phyloP scores from a whole-genome alignment of 2,113 vertebrate genomes.

The Thunnus thynnus region DNA sequence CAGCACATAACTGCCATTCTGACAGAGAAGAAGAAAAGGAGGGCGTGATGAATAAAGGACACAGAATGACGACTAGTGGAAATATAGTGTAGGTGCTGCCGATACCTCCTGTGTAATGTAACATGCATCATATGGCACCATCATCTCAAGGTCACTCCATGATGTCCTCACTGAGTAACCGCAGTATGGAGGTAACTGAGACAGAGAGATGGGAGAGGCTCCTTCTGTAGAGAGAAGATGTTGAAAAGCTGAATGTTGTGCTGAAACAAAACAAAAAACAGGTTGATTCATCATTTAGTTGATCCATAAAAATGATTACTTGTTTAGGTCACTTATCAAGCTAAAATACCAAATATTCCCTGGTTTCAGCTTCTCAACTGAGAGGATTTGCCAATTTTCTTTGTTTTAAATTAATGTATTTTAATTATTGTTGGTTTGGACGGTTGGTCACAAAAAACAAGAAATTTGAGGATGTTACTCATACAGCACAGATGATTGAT shows the following conservation, averaged over 20 bases:
- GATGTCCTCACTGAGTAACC: conserved; percentile 74
- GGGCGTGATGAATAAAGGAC: background rate
- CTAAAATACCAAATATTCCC: background rate
- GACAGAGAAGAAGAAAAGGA: conserved; percentile 1
- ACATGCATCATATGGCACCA: conserved; percentile 80
- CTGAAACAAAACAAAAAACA: background rate
- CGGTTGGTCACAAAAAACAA: background rate
- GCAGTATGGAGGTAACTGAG: conserved; percentile 79
- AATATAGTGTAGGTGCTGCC: background rate
- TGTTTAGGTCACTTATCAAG: background rate
- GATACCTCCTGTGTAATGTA: conserved; percentile 81
- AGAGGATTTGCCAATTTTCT: background rate
- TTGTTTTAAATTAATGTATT: background rate
- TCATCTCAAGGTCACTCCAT: conserved; percentile 72
- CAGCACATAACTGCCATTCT: conserved; percentile 83
- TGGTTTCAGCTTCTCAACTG: background rate
- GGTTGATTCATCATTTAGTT: background rate
- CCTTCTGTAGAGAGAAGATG: conserved; percentile 61
- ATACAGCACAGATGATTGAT: background rate
- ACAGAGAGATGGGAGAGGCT: conserved; percentile 72
- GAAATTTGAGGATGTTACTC: no score
- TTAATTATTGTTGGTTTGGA: background rate
- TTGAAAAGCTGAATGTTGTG: background rate
- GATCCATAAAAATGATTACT: background rate
- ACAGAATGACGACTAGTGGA: background rate